Evolutionary conservation across 2,113 vertebrate species (phyloP), one percentile per base, ranked within the genome.

Genomic region (Limanda limanda): DNA sequence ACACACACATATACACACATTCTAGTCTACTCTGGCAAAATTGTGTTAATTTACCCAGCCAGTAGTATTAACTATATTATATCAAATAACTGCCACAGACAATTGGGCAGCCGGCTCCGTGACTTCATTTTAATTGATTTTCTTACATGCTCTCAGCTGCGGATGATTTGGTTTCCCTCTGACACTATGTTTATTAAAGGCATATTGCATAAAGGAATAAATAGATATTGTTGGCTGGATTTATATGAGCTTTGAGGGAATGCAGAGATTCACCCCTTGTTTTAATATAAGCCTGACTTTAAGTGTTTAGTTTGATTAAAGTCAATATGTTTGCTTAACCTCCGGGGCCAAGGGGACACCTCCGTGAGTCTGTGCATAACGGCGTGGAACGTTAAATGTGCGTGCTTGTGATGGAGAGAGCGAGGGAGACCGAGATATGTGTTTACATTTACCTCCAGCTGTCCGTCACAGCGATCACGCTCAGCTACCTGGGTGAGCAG

Each of bases 81-180:
- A 96, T 96, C 96, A 96, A 96, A 97, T 96, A 96, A 96, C 95
- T 97, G 96, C 96, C 96, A 98, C 84, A 94, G 96, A 96, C 94
- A 96, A 97, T 98, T 96, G 94, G 91, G 94, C 90, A 81, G 91
- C 93, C 90, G 91, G 94, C 93, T 87, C 93, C 12, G 93, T 96
- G 96, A 97, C 96, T 97, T 96, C 93, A 93, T 97, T 97, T 99
- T 97, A 97, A 97, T 98, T 97, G 96, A 97, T 97, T 97, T 97
- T 95, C 95, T 95, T 93, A 91, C 93, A 84, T 92, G 94, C 94
- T 95, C 95, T 93, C 75, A 91, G 93, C 94, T 90, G 88, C 85
- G 89, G 92, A 90, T 96, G 95, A 96, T 96, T 96, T 95, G 88
- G 95, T 96, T 96, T 96, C 93, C 90, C 94, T 95, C 83, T 96